These are phyloP conservation scores for Hyppa rectilinea DNA, from an alignment of 2,888 invertebrate species.

Conservation along the genomic window DNA sequence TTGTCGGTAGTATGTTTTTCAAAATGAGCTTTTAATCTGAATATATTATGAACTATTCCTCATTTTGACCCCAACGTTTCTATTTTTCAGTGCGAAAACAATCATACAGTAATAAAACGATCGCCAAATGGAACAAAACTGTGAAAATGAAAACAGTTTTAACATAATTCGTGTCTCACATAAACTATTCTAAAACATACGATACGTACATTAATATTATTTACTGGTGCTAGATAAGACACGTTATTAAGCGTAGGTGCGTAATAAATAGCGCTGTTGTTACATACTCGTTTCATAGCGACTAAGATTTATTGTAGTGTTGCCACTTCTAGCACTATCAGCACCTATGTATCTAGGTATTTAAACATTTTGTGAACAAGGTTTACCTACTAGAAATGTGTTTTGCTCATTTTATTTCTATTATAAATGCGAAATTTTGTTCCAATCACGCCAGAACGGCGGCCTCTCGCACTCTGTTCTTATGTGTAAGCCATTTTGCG, in stretches of 20 bases:
- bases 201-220: constrained; percentile 38
- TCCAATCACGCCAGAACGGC: too few relatives aligned
- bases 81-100: not conserved
- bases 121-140: not conserved
- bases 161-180: constrained; percentile 7
- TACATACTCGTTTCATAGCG: constrained; percentile 24
- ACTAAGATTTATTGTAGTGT: constrained; percentile 37
- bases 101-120: not conserved
- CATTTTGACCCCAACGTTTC: too few relatives aligned
- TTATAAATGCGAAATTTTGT: too few relatives aligned
- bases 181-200: constrained; percentile 28
- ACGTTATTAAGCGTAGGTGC: constrained; percentile 34
- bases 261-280: constrained; percentile 36
- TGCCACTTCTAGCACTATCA: constrained; percentile 14
- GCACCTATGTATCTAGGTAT: not conserved
- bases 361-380: not conserved
- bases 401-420: too few relatives aligned
- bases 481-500: too few relatives aligned
- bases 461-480: too few relatives aligned
- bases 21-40: too few relatives aligned
- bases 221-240: constrained; percentile 45
- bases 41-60: too few relatives aligned
- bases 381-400: not conserved
- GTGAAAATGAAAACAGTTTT: constrained; percentile 4
- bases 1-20: too few relatives aligned